Percentiles rank a stretch among this genome's conserved stretches.
Evolutionary conservation across 2,888 invertebrate genomes (phyloP).

Genomic region (Cerastis rubricosa): DNA sequence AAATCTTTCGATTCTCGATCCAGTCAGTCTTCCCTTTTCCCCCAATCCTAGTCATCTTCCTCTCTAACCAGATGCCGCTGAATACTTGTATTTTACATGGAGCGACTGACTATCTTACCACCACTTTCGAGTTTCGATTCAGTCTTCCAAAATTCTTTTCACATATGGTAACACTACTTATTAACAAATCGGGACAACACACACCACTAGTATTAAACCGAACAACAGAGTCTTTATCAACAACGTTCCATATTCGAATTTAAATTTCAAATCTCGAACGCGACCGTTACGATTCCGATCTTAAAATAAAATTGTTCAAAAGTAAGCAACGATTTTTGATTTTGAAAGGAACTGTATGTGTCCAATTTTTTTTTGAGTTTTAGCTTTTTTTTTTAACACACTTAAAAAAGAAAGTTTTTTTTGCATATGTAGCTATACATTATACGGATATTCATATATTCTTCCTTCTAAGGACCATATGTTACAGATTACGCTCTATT

Average conservation of each 20-base stretch:
- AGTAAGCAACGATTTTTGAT: slow-evolving; percentile 51
- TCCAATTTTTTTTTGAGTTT: slow-evolving; percentile 53
- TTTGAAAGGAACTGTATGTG: slow-evolving; percentile 53
- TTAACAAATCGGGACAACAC: slow-evolving; percentile 55
- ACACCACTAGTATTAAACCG: slow-evolving; percentile 56
- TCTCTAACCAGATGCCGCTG: background rate
- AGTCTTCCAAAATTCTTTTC: background rate
- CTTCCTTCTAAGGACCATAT: slow-evolving; percentile 37
- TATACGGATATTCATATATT: slow-evolving; percentile 50
- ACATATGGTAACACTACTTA: slow-evolving; percentile 45
- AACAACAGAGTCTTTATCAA: slow-evolving; percentile 61
- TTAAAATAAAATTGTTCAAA: slow-evolving; percentile 42
- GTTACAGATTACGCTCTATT: slow-evolving; percentile 31
- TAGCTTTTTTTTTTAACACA: slow-evolving; percentile 41
- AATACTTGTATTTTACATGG: background rate
- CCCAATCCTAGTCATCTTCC: background rate
- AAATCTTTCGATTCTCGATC: background rate
- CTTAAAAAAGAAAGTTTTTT: slow-evolving; percentile 4
- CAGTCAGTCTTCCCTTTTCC: background rate
- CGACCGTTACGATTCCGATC: slow-evolving; percentile 55
- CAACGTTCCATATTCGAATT: slow-evolving; percentile 65
- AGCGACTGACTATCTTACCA: background rate
- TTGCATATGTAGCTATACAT: slow-evolving; percentile 28
- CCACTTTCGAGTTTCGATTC: background rate
- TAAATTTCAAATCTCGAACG: slow-evolving; percentile 66